Base-by-base conservation (phyloP, 2,888 invertebrate genomes). In the Calameuta pallipes region DNA sequence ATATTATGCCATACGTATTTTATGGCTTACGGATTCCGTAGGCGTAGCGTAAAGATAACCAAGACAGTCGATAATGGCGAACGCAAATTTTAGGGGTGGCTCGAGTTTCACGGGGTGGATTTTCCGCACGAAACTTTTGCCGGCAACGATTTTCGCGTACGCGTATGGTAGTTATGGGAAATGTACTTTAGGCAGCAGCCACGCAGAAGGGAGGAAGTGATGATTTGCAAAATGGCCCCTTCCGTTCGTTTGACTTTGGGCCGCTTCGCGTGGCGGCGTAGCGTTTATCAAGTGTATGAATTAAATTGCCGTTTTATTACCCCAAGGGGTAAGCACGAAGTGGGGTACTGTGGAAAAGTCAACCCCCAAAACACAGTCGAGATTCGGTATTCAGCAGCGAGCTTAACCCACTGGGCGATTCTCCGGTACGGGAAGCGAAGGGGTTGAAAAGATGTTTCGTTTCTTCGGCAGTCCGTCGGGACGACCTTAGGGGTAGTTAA, bases 241-340 rank as follows among this genome's bases (percentile, higher is more conserved):
- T 87, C 85, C 84, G 85, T 86, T 84, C 82, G 84, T 84, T 84
- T 85, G 82, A 82, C 85, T 85, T 82, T 83, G 82, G 82, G 82
- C 74, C 78, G 80, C 80, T 82, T 79, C 76, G 75, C 81, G 78
- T 78, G 80, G 80, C 82, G 79, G 79, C 80, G 75, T 81, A 85
- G 86, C 87, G 88, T 90, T 90, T 89, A 90, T 90, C 91, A 89
- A 91, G 89, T 90, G 90, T 88, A 90, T 88, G 90, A 91, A 91
- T 91, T 90, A 91, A 91, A 91, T 91, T 90, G 90, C 90, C 89
- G 90, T 91, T 91, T 91, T 90, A 91, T 91, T 90, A 88, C 88
- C 89, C 89, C 85, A 83, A 82, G 86, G 88, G 88, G 87, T 69
- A 78, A 75, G 75, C 31, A 56, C 33, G 70, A 35, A 56, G 30